Evolutionary conservation across 1,140 invertebrate genomes (phyloP), one percentile per base, ranked within the genome.

Genomic region (Drosophila oshimai): DNA sequence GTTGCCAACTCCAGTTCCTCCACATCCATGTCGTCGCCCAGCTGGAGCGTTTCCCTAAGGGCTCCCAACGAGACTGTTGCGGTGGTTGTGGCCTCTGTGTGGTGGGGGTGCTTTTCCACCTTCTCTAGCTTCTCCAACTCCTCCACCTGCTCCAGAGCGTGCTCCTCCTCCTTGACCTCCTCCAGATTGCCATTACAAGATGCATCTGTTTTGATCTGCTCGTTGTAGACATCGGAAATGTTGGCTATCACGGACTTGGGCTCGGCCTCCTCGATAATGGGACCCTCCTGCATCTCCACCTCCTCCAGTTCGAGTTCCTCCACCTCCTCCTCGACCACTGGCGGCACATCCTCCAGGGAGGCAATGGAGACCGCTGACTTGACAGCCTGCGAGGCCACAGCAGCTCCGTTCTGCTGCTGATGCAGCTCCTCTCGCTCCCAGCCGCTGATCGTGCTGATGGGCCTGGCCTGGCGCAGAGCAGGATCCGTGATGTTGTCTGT

Each of bases 401-500:
- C 69, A 83, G 41, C 15, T 84, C 88, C 74, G 20, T 76, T 90
- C 22, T 81, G 90, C 51, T 86, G 90, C 84, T 93, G 57, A 62
- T 92, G 46, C 60, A 93, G 92, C 42, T 93, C 93, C 42, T 91
- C 90, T 54, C 96, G 94, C 89, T 98, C 96, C 96, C 96, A 97
- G 10, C 98, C 98, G 0, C 97, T 98, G 71, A 99, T 99, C 4
- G 98, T 99, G 89, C 97, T 98, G 46, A 99, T 98, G 20, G 98
- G 98, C 34, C 96, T 93, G 79, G 98, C 96, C 89, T 97, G 96
- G 31, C 97, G 92, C 47, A 98, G 92, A n/a, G 96, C 94, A 0
- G 97, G 97, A 92, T 99, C 98, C 0, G 97, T 97, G 47, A 99
- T 97, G 84, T 99, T 97, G 89, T 99, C 97, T 2, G 97, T 96